Conservation (phyloP, 2,888 invertebrate species). For the Bedellia somnulentella region DNA sequence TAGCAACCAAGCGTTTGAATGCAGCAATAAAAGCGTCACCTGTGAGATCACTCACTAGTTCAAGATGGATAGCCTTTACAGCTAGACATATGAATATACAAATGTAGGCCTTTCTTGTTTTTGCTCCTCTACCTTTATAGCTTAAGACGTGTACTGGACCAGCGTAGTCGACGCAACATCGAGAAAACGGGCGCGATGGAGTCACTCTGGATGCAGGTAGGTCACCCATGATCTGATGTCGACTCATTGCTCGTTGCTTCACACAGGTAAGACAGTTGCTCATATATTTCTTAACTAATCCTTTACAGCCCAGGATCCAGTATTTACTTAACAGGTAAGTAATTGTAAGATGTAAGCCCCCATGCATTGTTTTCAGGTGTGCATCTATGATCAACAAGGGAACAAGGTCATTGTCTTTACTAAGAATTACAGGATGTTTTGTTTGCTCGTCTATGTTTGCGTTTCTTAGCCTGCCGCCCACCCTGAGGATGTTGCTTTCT, state of each 20-base stretch:
- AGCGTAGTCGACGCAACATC: neutral
- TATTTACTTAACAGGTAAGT: conserved; percentile 8
- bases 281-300: conserved; percentile 4
- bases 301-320: conserved; percentile 8
- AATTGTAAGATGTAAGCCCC: conserved; percentile 11
- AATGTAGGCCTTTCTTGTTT: neutral
- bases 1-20: too few species aligned
- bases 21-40: neutral
- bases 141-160: neutral
- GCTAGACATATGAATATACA: neutral
- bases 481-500: neutral
- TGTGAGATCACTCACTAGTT: neutral
- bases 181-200: neutral
- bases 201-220: neutral
- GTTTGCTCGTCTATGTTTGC: too few species aligned
- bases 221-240: too few species aligned
- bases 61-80: neutral
- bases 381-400: conserved; percentile 8
- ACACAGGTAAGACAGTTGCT: too few species aligned
- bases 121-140: neutral
- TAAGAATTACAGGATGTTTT: conserved; percentile 10
- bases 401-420: conserved; percentile 6
- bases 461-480: conserved; percentile 4
- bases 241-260: too few species aligned
- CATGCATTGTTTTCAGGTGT: conserved; percentile 12